Evolutionary conservation across 1,140 invertebrate genomes (phyloP), one percentile per base, ranked within the genome.

Genomic region (Varroa destructor): DNA sequence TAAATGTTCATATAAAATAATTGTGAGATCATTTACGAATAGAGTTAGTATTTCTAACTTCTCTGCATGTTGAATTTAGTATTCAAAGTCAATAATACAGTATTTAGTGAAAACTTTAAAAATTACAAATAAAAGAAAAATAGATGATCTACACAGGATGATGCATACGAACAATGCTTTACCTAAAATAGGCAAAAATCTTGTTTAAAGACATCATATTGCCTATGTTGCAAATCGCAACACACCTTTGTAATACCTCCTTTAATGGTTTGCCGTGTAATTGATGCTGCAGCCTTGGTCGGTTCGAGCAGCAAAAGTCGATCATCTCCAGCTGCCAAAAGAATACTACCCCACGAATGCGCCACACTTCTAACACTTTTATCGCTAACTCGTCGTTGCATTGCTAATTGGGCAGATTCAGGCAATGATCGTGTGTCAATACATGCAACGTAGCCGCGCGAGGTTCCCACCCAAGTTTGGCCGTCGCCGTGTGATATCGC

Each of bases 391-490:
- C 61, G 14, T 40, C 46, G 40, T 37, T 67, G 61, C 40, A 67
- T 12, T 5, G 46, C 36, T 14, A 67, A 12, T 2, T 67, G 12
- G 8, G 61, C 40, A 1, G 12, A n/a, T 12, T 12, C 61, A 51
- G 46, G 46, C 37, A 67, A 14, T 12, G 10, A 43, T 40, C 46
- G 61, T 37, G 36, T 3, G 61, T 67, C 36, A 12, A 67, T 5
- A 37, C 61, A 67, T 2, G 61, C 61, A 37, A 67, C 61, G 40
- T 67, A 67, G 12, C 61, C 61, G 12, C 61, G 61, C 61, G 61
- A 67, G 12, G 61, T 67, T 67, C 61, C 61, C 10, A 67, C 46
- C 61, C 61, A 67, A 40, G 61, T 67, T 67, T 67, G 61, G 37
- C 36, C 61, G 40, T 40, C 37, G 37, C 46, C 40, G 36, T 67